Evolutionary conservation across 2,113 vertebrate genomes (phyloP).

Genomic region (Anhinga anhinga): DNA sequence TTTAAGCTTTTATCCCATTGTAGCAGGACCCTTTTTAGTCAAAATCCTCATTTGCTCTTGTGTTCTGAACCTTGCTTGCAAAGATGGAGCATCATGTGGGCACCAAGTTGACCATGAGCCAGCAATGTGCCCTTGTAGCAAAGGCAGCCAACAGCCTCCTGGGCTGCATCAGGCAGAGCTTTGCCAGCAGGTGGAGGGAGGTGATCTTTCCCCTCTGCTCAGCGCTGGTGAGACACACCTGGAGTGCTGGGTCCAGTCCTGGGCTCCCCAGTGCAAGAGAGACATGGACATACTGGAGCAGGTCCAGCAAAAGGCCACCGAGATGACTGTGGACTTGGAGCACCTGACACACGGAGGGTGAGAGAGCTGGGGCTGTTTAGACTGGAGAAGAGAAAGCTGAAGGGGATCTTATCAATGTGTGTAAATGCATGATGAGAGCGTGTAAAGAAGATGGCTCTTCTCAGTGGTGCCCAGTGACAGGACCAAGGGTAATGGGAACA

Average conservation of each 20-base stretch:
- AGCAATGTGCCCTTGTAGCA: too few relatives aligned
- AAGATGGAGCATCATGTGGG: background rate
- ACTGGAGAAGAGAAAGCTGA: background rate
- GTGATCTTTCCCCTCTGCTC: background rate
- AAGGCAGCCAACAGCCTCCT: background rate
- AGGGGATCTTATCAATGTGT: accelerated
- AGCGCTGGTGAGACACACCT: background rate
- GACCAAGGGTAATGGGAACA: background rate
- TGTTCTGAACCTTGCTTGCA: background rate
- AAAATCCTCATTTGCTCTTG: background rate
- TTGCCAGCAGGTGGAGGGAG: background rate
- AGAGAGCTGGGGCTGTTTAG: background rate
- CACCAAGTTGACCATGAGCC: background rate
- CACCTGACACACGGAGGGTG: background rate
- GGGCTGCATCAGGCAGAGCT: background rate
- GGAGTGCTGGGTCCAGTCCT: background rate
- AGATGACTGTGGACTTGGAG: background rate
- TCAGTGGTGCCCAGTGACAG: background rate
- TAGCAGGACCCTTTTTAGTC: background rate
- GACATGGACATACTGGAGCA: background rate
- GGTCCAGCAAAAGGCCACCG: background rate
- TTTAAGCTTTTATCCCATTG: background rate
- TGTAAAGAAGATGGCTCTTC: background rate
- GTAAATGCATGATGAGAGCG: background rate
- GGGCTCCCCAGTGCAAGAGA: background rate